A percentile compares a stretch with the other conserved stretches of the same genome.
phyloP scores from a whole-genome alignment of 1,140 invertebrate genomes.

The Mercenaria mercenaria region DNA sequence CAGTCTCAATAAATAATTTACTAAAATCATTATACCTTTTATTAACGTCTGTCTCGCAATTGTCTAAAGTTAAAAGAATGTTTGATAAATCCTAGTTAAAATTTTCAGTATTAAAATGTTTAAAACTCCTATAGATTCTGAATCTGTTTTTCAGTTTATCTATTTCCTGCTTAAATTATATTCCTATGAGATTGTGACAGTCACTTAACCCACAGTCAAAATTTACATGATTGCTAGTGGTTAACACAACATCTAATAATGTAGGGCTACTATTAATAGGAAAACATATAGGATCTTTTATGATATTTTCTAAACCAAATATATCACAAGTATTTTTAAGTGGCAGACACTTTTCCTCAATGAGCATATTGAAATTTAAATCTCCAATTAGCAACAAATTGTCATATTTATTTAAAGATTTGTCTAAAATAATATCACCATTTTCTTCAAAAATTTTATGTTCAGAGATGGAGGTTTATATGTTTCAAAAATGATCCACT shows the following conservation, averaged over 20 bases:
- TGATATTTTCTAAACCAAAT: slow-evolving; percentile 31
- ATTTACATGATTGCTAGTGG: background rate
- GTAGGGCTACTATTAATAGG: background rate
- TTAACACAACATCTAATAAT: slow-evolving; percentile 1
- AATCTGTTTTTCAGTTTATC: too few relatives aligned
- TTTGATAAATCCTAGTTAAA: too few relatives aligned
- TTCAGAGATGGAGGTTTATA: slow-evolving; percentile 39
- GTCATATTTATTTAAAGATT: background rate
- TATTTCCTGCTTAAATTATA: too few relatives aligned
- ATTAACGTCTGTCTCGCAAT: too few relatives aligned
- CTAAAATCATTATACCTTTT: too few relatives aligned
- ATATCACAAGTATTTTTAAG: slow-evolving; percentile 43
- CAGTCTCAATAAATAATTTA: too few relatives aligned
- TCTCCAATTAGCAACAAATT: slow-evolving; percentile 34
- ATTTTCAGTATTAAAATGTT: too few relatives aligned
- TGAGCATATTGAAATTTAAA: slow-evolving; percentile 51
- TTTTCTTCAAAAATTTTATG: slow-evolving; percentile 4
- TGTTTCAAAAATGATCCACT: slow-evolving; percentile 15
- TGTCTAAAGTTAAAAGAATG: too few relatives aligned
- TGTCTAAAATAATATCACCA: background rate
- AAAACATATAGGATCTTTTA: background rate
- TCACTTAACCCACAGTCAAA: too few relatives aligned
- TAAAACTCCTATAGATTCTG: too few relatives aligned
- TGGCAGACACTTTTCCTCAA: slow-evolving; percentile 11
- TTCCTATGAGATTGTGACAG: too few relatives aligned